phyloP scores from a whole-genome alignment of 64 coral and sea anemone species.

The Anthopleura sola region DNA sequence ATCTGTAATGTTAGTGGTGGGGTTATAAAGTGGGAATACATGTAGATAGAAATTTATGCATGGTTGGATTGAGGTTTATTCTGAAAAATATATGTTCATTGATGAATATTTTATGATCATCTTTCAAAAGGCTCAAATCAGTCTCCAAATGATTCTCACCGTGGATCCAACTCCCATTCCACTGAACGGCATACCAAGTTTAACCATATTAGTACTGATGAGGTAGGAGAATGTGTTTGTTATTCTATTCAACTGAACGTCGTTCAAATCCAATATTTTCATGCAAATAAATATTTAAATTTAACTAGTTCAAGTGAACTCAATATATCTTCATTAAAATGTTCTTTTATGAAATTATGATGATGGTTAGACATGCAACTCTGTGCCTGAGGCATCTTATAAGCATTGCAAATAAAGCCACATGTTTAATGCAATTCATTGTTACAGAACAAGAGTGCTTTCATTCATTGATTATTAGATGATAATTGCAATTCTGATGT shows the following conservation, averaged over 20 bases:
- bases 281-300: background rate
- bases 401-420: too few species aligned
- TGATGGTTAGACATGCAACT: too few species aligned
- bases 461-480: too few species aligned
- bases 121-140: constrained; percentile 67
- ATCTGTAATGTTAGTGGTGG: too few species aligned
- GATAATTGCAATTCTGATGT: too few species aligned
- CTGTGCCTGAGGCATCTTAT: too few species aligned
- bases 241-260: background rate
- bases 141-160: constrained; percentile 73
- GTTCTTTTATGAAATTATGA: background rate
- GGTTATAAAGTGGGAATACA: background rate
- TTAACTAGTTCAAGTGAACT: background rate
- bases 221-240: constrained; percentile 21
- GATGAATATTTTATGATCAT: background rate
- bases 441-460: too few species aligned
- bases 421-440: too few species aligned
- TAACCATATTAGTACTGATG: constrained; percentile 75
- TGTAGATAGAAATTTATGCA: background rate
- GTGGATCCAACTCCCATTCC: constrained; percentile 59
- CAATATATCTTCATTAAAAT: background rate
- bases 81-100: background rate
- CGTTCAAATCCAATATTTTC: background rate
- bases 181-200: constrained; percentile 70
- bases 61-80: background rate